Percentiles rank a stretch among this genome's conserved stretches.
phyloP scores from a whole-genome alignment of 1,140 invertebrate genomes.

The Bombus polaris region DNA sequence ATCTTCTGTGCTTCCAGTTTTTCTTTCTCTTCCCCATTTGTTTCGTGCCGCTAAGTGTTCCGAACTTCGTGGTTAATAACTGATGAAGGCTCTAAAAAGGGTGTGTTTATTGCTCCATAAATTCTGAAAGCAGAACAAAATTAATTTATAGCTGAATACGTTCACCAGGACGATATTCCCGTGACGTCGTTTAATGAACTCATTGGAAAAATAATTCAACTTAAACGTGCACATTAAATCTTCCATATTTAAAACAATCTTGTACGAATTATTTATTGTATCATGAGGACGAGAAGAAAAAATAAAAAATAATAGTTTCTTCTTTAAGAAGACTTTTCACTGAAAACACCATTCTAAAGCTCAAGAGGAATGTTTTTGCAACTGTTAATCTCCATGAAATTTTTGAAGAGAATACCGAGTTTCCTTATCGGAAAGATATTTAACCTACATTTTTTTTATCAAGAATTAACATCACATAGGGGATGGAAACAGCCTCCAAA shows the following conservation, averaged over 20 bases:
- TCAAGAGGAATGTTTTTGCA: no score
- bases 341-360: no score
- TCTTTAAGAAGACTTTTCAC: not conserved
- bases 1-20: not conserved
- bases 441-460: not conserved
- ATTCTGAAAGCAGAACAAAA: not conserved
- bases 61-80: slow-evolving; percentile 14
- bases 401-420: not conserved
- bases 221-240: not conserved
- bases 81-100: not conserved
- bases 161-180: no score
- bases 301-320: no score
- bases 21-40: not conserved
- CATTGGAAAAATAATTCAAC: not conserved
- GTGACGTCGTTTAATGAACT: not conserved
- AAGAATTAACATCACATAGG: no score
- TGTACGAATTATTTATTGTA: not conserved
- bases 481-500: rapidly evolving
- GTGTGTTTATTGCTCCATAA: not conserved
- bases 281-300: no score
- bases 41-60: not conserved
- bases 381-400: not conserved
- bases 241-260: no score
- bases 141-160: not conserved
- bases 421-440: not conserved